Evolutionary conservation across 2,888 invertebrate genomes (phyloP).

Genomic region (Perithous albicinctus): DNA sequence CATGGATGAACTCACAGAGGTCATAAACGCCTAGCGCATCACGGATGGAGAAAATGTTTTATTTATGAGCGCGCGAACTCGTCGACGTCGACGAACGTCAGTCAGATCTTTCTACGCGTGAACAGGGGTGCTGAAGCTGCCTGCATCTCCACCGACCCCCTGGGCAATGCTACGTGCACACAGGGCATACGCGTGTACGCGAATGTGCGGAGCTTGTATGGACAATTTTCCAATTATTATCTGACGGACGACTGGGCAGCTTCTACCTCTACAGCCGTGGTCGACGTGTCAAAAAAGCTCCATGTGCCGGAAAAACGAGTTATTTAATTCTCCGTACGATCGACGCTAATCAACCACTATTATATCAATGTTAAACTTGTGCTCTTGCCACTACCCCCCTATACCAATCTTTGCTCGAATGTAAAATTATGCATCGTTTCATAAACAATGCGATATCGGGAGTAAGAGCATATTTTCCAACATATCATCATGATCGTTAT

Average conservation of each 20-base stretch:
- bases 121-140: slow-evolving; percentile 12
- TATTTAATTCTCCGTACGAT: slow-evolving; percentile 65
- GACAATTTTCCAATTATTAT: slow-evolving; percentile 68
- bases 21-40: slow-evolving; percentile 65
- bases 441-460: not conserved
- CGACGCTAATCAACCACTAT: slow-evolving; percentile 63
- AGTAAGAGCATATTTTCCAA: slow-evolving; percentile 38
- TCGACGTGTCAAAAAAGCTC: slow-evolving; percentile 60
- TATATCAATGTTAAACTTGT: slow-evolving; percentile 54
- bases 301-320: slow-evolving; percentile 59
- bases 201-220: slow-evolving; percentile 40
- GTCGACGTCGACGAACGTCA: slow-evolving; percentile 65
- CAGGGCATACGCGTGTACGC: not conserved
- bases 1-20: slow-evolving; percentile 55
- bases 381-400: slow-evolving; percentile 16
- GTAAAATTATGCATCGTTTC: slow-evolving; percentile 19
- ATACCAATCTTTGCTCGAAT: not conserved
- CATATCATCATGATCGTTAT: slow-evolving; percentile 61
- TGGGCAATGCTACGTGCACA: too few species aligned
- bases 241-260: slow-evolving; percentile 56
- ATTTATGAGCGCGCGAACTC: slow-evolving; percentile 65
- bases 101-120: slow-evolving; percentile 54
- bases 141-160: not conserved
- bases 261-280: slow-evolving; percentile 39
- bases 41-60: slow-evolving; percentile 61